These are phyloP conservation scores for Drosophila rellima DNA, from an alignment of 2,888 invertebrate species.

Conservation along the genomic window DNA sequence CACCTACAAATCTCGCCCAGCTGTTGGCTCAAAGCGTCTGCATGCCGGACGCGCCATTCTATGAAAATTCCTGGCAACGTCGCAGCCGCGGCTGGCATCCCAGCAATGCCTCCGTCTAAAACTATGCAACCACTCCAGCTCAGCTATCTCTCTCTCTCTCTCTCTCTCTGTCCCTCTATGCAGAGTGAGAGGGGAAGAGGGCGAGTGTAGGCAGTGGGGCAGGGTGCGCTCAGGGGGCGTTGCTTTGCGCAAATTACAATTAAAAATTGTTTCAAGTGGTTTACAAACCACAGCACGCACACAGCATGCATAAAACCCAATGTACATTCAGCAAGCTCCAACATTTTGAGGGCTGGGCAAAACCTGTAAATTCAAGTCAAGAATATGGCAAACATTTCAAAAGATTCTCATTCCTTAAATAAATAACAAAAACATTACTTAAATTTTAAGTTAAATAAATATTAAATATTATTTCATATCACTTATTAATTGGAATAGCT, in stretches of 20 bases:
- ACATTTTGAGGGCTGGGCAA: conserved; percentile 50
- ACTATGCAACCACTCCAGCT: conserved; percentile 67
- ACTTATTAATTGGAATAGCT: no score
- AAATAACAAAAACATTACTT: background rate
- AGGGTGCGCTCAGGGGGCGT: conserved; percentile 54
- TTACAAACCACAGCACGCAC: conserved; percentile 75
- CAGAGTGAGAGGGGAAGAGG: background rate
- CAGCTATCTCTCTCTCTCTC: conserved; percentile 18
- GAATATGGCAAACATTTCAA: background rate
- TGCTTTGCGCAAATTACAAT: conserved; percentile 82
- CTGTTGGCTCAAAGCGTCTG: conserved; percentile 69
- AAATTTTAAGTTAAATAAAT: background rate
- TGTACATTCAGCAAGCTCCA: conserved; percentile 9
- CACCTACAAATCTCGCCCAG: conserved; percentile 72
- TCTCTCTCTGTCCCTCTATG: conserved; percentile 2
- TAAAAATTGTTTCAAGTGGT: conserved; percentile 84
- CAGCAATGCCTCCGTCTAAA: conserved; percentile 73
- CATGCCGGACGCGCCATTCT: conserved; percentile 78
- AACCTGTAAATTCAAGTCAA: background rate
- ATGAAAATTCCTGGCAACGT: conserved; percentile 76
- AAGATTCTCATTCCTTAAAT: background rate
- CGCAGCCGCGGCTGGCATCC: conserved; percentile 74
- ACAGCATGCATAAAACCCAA: conserved; percentile 34
- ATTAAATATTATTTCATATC: no score
- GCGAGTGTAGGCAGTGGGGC: background rate